Base-by-base conservation (phyloP, 2,888 invertebrate genomes). In the Rhogogaster chlorosoma region DNA sequence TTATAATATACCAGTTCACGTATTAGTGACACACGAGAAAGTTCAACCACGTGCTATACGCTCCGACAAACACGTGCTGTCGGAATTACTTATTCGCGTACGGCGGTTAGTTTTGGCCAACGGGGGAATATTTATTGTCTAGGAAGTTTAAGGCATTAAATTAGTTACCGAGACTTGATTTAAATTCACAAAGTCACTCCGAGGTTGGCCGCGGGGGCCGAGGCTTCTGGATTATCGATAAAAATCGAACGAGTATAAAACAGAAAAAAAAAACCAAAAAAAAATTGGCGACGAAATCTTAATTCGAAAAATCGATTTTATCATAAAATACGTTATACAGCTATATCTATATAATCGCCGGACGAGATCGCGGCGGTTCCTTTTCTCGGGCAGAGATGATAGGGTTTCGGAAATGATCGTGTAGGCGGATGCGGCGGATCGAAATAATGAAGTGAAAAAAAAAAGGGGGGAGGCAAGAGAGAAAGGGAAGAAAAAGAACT, bases 71-170 rank as follows among this genome's bases (percentile, higher is more conserved):
- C 67, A 70, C 83, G 83, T 83, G 83, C 67, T 67, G 67, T 42
- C 45, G 15, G 88, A 89, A 89, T 88, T 90, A 90, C 89, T 90
- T 89, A 88, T 87, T 85, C 88, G 87, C 86, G 86, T 89, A 87
- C 87, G 86, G 80, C 64, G 29, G 80, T 80, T 80, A 88, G 86
- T 89, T 89, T 88, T 89, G 87, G 86, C 86, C 87, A 84, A 86
- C 80, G 86, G 61, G 87, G 53, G 87, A 88, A 88, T 88, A 89
- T 89, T 89, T 88, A 85, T 85, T 73, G 84, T 22, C 82, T 85
- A 67, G 45, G 45, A 67, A 64, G 71, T 73, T 67, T 6, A 18
- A 38, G 53, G 42, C 67, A 83, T 83, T 67, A 22, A 67, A 83
- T 83, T 45, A 67, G 61, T 15, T 83, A 38, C 57, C 61, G 29